Conservation (phyloP, 2,113 vertebrate species). For the Rhinogobius similis region DNA sequence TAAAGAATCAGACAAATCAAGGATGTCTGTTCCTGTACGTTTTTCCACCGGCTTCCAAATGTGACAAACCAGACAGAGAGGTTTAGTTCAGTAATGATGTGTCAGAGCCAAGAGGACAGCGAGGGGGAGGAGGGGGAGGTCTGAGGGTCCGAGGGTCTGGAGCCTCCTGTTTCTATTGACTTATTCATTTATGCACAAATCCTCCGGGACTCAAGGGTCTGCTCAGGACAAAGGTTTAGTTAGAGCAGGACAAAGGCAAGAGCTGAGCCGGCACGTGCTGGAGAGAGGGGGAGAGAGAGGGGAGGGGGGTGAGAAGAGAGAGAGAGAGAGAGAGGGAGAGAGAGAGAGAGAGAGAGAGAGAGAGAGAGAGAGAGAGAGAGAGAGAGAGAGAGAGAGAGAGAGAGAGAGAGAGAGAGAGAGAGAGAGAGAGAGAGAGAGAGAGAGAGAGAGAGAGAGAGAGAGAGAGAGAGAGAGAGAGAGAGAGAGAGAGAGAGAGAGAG, state of each 20-base stretch:
- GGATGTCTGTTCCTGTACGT: too few species aligned
- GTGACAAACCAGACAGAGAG: too few species aligned
- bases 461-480: too few species aligned
- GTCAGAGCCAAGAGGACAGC: neutral
- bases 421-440: too few species aligned
- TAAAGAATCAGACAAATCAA: too few species aligned
- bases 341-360: neutral
- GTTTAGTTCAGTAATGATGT: too few species aligned
- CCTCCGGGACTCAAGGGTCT: conserved; percentile 13
- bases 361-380: too few species aligned
- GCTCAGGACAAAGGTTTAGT: conserved; percentile 23
- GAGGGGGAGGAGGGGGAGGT: neutral
- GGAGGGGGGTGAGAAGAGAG: neutral
- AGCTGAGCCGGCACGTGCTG: conserved; percentile 9
- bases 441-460: too few species aligned
- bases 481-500: too few species aligned
- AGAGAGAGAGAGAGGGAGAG: too few species aligned
- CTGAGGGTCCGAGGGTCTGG: neutral
- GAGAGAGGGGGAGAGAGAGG: neutral
- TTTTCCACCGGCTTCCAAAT: neutral
- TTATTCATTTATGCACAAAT: conserved; percentile 17
- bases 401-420: too few species aligned
- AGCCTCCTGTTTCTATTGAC: conserved; percentile 26
- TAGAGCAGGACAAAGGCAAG: neutral
- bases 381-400: too few species aligned